A percentile compares a stretch with the other conserved stretches of the same genome.
Evolutionary conservation across 1,140 invertebrate genomes (phyloP).

Genomic region (Caenorhabditis remanei): DNA sequence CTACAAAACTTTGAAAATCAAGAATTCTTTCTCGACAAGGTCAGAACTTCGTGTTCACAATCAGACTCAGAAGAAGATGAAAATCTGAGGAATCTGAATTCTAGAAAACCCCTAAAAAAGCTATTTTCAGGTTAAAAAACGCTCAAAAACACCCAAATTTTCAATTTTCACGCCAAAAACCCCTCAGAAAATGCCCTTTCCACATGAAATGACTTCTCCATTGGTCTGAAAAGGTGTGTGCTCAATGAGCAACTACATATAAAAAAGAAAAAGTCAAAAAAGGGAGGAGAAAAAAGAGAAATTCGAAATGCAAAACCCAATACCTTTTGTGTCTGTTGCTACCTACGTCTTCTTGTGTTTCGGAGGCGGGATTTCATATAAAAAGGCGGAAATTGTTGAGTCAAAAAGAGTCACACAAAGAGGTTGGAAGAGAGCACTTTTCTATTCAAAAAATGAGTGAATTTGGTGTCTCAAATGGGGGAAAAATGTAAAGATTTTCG

Average conservation of each 20-base stretch:
- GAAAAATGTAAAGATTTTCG: too few relatives aligned
- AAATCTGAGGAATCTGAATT: too few relatives aligned
- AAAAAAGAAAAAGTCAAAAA: background rate
- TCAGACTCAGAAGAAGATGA: too few relatives aligned
- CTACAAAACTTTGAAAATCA: too few relatives aligned
- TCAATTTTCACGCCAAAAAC: too few relatives aligned
- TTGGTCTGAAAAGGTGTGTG: background rate
- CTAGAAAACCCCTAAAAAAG: too few relatives aligned
- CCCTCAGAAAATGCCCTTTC: background rate
- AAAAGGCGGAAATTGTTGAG: background rate
- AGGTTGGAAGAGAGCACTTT: background rate
- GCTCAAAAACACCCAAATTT: too few relatives aligned
- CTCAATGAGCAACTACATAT: slow-evolving; percentile 5
- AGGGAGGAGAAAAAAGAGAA: background rate
- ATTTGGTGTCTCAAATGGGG: too few relatives aligned
- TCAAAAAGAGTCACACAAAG: background rate
- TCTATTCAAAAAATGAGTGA: background rate
- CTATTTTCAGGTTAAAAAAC: too few relatives aligned
- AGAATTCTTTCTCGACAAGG: too few relatives aligned
- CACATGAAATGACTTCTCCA: background rate
- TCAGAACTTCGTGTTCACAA: too few relatives aligned
- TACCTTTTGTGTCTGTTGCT: slow-evolving; percentile 4
- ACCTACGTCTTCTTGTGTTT: background rate
- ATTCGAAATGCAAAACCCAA: slow-evolving; percentile 55
- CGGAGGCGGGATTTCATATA: background rate